Evolutionary conservation across 2,113 vertebrate species (phyloP).

Genomic region (Hyperoodon ampullatus): DNA sequence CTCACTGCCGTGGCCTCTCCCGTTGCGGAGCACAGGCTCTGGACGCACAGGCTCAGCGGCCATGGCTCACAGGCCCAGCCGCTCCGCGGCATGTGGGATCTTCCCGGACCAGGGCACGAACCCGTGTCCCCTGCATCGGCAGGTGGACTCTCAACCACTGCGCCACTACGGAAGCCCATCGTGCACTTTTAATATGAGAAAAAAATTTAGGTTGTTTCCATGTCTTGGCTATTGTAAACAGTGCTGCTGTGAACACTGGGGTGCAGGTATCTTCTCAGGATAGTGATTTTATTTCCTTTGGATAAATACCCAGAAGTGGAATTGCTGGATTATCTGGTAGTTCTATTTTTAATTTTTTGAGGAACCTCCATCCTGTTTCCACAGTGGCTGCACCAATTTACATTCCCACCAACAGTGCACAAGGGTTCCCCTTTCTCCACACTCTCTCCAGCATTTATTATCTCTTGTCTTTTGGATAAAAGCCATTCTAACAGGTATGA

Average conservation of each 20-base stretch:
- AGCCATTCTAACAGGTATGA: background rate
- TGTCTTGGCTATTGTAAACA: rapidly evolving
- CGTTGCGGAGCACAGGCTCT: no score
- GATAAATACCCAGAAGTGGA: background rate
- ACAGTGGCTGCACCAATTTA: background rate
- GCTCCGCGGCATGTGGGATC: rapidly evolving
- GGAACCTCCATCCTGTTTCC: background rate
- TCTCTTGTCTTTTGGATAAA: no score
- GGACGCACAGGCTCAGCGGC: no score
- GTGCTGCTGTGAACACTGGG: no score
- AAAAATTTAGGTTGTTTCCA: background rate
- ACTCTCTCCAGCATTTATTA: background rate
- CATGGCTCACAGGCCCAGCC: no score
- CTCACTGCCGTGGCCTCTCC: no score
- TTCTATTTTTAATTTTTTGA: background rate
- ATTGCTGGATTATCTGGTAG: background rate
- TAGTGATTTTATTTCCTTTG: background rate
- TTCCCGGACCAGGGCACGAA: rapidly evolving
- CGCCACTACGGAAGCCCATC: no score
- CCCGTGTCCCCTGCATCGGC: no score
- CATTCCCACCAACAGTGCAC: background rate
- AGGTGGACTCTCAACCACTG: no score
- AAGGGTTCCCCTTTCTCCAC: no score
- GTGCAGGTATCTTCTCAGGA: background rate
- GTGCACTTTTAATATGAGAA: no score